Evolutionary conservation across 1,140 invertebrate species (phyloP), one percentile per base, ranked within the genome.

Genomic region (Caenorhabditis remanei): DNA sequence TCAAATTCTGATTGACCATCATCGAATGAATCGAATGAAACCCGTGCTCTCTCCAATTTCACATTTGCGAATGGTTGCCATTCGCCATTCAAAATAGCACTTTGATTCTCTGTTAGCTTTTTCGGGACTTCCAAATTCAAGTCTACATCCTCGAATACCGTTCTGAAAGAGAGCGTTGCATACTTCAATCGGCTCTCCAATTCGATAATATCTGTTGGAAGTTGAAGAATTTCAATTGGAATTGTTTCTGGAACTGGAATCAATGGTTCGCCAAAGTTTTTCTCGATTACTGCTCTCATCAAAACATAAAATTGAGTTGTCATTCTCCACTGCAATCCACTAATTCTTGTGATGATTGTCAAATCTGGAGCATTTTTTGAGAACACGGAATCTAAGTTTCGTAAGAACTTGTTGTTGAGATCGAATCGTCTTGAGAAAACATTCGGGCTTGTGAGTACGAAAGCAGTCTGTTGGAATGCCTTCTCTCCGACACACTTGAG

Each of bases 201-300:
- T 9, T 84, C 84, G 41, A 86, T 43, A 0, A 89, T 55, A 32
- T 46, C 50, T 21, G 41, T 84, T 14, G 90, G 89, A 21, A 87
- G 84, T 48, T 89, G 79, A 11, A 93, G 83, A 32, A 90, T 75
- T 67, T 87, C 89, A 24, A 88, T 88, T 87, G 89, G 89, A 87
- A 90, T 89, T 32, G 89, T 90, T 40, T 90, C 48, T 93, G 93
- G 90, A 91, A 89, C 85, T 40, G 96, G 96, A 86, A 96, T 95
- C 16, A 97, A 93, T 87, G 95, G 95, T 93, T 99, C 97, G 19
- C 96, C 97, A 61, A 99, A 95, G 94, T 99, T 99, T 92, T 96
- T 96, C 0, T 95, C 95, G 0, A 99, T 93, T 32, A 99, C 94
- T 40, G 97, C 97, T 75, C 96, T 94, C 24, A 99, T 95, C 13